These are phyloP conservation scores for Arion vulgaris DNA, from an alignment of 1,140 invertebrate species.

Conservation along the genomic window DNA sequence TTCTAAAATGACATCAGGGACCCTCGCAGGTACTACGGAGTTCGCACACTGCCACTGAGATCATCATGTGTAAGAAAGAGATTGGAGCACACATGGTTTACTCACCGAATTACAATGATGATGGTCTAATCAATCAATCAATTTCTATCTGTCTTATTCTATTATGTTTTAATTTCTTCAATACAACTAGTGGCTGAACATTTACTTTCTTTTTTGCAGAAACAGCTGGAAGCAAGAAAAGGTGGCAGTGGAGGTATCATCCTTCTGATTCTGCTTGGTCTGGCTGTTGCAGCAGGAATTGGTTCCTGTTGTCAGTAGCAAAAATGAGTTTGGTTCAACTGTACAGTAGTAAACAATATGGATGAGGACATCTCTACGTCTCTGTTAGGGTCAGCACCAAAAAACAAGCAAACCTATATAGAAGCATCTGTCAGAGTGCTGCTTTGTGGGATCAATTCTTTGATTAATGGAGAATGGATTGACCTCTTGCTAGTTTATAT, in stretches of 20 bases:
- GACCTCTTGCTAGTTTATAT: no score
- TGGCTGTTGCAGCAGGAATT: slow-evolving; percentile 30
- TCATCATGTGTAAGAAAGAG: no score
- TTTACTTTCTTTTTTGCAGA: slow-evolving; percentile 10
- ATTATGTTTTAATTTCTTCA: no score
- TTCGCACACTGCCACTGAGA: no score
- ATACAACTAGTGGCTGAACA: no score
- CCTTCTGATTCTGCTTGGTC: slow-evolving; percentile 5
- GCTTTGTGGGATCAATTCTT: neutral
- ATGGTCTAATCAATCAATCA: no score
- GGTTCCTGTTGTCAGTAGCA: neutral
- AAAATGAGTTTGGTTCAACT: slow-evolving; percentile 38
- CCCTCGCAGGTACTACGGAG: no score
- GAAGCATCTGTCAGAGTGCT: neutral
- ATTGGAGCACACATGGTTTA: no score
- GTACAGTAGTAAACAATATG: neutral
- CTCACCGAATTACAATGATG: no score
- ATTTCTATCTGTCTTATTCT: no score
- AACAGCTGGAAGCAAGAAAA: slow-evolving; percentile 32
- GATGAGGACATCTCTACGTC: neutral
- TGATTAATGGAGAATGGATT: neutral
- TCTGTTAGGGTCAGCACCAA: neutral
- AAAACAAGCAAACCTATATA: neutral
- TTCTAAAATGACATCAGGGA: no score
- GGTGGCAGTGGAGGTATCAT: slow-evolving; percentile 22